Evolutionary conservation across 2,888 invertebrate genomes (phyloP), one percentile per base, ranked within the genome.

Genomic region (Gryllus longicercus): DNA sequence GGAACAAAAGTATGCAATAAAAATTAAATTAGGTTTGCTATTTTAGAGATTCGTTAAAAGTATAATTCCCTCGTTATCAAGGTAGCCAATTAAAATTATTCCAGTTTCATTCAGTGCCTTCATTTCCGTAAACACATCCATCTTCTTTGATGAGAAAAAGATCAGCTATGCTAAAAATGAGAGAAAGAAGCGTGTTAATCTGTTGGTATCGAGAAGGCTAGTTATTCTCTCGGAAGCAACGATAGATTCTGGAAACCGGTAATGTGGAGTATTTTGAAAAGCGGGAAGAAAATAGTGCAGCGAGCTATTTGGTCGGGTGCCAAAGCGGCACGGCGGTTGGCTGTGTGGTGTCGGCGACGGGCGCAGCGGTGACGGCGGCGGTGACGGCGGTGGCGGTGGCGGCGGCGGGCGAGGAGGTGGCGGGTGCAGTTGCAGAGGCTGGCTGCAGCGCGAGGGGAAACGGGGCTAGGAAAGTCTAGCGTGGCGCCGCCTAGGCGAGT

Each of bases 201-300:
- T 38, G 1, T 38, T 38, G 38, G 38, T 38, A 38, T 8, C 38
- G 38, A 5, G 5, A 8, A 38, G 5, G 5, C 38, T 38, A 38
- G 38, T 38, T 38, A 38, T 38, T 38, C 38, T 38, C 38, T 38
- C 38, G 38, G 38, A 38, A 18, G 63, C 11, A 63, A 63, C n/a
- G 16, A 63, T 63, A 14, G 16, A 63, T 63, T n/a, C 63, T n/a
- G 12, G 63, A 63, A 63, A n/a, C 63, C 63, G 63, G 63, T 63
- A 63, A 16, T 63, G 63, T n/a, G n/a, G 63, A 18, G 63, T n/a
- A 63, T 38, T 38, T 63, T 12, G 63, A 63, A 63, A 63, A 63
- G 63, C 63, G 63, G n/a, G 63, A 63, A 63, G 63, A 63, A 63
- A 63, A 63, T 63, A 63, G 63, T 63, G 63, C 63, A 63, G 63